Evolutionary conservation across 2,797 vertebrate species (phyloP).

Genomic region (Brotula barbata): DNA sequence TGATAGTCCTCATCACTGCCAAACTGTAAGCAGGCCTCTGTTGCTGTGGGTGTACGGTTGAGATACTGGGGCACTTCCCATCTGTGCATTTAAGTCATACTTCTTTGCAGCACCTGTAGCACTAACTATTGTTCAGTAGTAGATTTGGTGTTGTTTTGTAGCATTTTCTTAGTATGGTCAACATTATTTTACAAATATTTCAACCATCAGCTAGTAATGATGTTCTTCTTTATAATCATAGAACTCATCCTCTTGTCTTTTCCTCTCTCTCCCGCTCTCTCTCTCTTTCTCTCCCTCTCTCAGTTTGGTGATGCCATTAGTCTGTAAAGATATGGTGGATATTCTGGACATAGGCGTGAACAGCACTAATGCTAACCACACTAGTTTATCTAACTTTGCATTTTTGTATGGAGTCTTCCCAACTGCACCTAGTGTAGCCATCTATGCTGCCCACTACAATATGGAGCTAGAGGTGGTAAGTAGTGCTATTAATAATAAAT

Average conservation of each 20-base stretch:
- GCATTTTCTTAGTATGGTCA: too few species aligned
- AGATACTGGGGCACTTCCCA: too few species aligned
- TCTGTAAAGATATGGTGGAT: slow-evolving; percentile 96
- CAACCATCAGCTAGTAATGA: too few species aligned
- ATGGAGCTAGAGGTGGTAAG: slow-evolving; percentile 97
- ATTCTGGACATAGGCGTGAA: slow-evolving; percentile 83
- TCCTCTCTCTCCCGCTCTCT: neutral
- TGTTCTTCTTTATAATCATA: too few species aligned
- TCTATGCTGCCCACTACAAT: slow-evolving; percentile 95
- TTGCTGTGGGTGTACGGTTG: neutral
- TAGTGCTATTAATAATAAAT: slow-evolving; percentile 9
- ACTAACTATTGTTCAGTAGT: neutral
- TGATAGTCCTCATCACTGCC: slow-evolving; percentile 96
- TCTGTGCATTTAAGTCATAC: neutral
- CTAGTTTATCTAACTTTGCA: slow-evolving; percentile 94
- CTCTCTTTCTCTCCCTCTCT: neutral
- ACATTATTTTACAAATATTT: too few species aligned
- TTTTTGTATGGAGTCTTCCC: slow-evolving; percentile 97
- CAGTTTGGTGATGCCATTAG: slow-evolving; percentile 92
- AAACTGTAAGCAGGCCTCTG: slow-evolving; percentile 88
- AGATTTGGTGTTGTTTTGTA: too few species aligned
- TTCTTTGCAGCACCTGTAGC: neutral
- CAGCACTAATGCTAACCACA: slow-evolving; percentile 84
- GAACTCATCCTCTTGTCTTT: neutral
- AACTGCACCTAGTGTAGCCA: slow-evolving; percentile 93